A percentile compares a stretch with the other conserved stretches of the same genome.
phyloP scores from a whole-genome alignment of 2,797 vertebrate genomes.

The Sebastes minor region DNA sequence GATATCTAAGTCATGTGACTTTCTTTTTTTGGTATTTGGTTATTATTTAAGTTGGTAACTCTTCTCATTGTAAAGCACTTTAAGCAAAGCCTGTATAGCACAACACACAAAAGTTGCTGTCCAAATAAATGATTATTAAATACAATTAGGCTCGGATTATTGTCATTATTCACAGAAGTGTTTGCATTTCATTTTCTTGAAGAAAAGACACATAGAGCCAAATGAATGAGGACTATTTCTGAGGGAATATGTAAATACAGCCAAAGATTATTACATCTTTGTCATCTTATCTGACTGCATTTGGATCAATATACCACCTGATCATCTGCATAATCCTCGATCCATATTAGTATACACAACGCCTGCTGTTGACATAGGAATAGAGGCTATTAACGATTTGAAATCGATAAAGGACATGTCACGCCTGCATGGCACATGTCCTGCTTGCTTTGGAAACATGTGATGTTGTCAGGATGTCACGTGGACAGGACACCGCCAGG shows the following conservation, averaged over 20 bases:
- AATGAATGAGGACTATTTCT: background rate
- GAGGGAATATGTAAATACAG: background rate
- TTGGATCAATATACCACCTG: slow-evolving; percentile 32
- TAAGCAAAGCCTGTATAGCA: background rate
- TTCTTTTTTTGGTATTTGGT: background rate
- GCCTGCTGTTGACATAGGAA: slow-evolving; percentile 27
- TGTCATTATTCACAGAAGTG: background rate
- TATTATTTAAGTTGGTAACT: background rate
- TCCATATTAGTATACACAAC: slow-evolving; percentile 24
- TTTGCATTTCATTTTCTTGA: background rate
- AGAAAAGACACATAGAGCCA: background rate
- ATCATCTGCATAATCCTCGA: slow-evolving; percentile 45
- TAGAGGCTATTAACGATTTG: background rate
- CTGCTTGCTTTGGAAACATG: background rate
- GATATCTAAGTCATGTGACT: background rate
- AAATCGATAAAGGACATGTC: slow-evolving; percentile 4
- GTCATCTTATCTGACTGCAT: slow-evolving; percentile 23
- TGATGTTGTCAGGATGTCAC: background rate
- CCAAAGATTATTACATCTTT: background rate
- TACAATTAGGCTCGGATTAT: background rate
- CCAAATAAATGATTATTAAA: background rate
- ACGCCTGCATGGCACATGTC: background rate
- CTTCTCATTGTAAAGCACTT: background rate
- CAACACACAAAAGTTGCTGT: background rate
- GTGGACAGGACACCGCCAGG: background rate